Evolutionary conservation across 2,113 vertebrate genomes (phyloP), one percentile per base, ranked within the genome.

Genomic region (Sylvicapra grimmia): DNA sequence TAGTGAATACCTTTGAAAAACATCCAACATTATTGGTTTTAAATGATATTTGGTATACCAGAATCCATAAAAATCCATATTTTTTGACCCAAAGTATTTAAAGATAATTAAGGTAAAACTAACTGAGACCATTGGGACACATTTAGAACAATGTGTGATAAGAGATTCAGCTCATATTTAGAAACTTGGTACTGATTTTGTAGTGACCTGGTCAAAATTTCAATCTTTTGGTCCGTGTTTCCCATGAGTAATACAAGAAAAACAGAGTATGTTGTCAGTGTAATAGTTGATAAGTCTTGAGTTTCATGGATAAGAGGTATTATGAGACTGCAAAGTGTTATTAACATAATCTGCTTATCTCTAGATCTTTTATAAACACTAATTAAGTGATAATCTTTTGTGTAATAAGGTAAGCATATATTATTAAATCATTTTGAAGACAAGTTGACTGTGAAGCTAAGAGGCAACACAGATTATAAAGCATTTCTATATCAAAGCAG

Each of bases 371-470:
- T 85, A 82, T 44, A 97, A 97, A 95, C 94, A 93, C 59, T 80
- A 97, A 96, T 98, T 98, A 98, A 85, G 95, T 95, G 92, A 91
- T 31, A 87, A 56, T 89, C 96, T 96, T 94, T 88, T 83, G 54
- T 90, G 61, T 90, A 93, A 75, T 87, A 84, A 89, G 63, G 65
- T 83, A 94, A 94, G 44, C 75, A 86, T 49, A 68, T 98, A 63
- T 97, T 94, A 98, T 98, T 93, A 97, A 84, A 82, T 6, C 56
- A 94, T 89, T 95, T 95, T 49, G 77, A 65, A 96, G 96, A 94
- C 93, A 96, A 95, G 86, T 49, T 54, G 86, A 33, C 79, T 90
- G 27, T 83, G 80, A 93, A 27, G 47, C 80, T 86, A 94, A 86
- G 87, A 19, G 63, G 40, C 44, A 44, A 49, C 8, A 68, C 16